Percentiles rank a stretch among this genome's conserved stretches.
phyloP scores from a whole-genome alignment of 2,113 vertebrate genomes.

The Spilogale gracilis region DNA sequence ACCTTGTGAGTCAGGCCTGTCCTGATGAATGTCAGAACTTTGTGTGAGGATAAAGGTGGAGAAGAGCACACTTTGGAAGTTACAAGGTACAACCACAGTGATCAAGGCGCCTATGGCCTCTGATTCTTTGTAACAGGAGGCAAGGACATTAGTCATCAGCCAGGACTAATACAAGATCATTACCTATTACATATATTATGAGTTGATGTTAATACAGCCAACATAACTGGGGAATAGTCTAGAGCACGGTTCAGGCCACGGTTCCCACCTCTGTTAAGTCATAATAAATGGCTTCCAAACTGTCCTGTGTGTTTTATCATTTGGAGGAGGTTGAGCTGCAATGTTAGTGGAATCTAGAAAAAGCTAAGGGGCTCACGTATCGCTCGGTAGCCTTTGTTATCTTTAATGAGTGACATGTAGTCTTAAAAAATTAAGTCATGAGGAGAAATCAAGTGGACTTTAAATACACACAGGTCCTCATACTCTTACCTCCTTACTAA shows the following conservation, averaged over 20 bases:
- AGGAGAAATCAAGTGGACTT: neutral
- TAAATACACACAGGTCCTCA: neutral
- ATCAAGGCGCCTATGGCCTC: neutral
- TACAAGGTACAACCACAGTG: neutral
- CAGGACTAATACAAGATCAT: neutral
- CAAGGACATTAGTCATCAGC: neutral
- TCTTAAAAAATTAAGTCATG: neutral
- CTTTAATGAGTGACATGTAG: neutral
- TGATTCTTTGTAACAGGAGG: neutral
- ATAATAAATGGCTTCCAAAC: neutral
- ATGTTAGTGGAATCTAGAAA: neutral
- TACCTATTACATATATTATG: too few relatives aligned
- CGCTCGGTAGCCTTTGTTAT: neutral
- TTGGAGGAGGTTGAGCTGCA: neutral
- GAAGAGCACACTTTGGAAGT: neutral
- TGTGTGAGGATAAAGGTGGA: neutral
- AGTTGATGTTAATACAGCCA: neutral
- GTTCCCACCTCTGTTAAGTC: neutral
- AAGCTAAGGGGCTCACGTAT: neutral
- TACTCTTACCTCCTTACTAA: neutral
- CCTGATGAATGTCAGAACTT: neutral
- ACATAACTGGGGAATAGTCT: neutral
- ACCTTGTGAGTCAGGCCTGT: rapidly evolving
- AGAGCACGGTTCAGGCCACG: neutral
- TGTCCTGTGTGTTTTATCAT: neutral